Base-by-base conservation (phyloP, 2,888 invertebrate species). In the Tupiocoris notatus region DNA sequence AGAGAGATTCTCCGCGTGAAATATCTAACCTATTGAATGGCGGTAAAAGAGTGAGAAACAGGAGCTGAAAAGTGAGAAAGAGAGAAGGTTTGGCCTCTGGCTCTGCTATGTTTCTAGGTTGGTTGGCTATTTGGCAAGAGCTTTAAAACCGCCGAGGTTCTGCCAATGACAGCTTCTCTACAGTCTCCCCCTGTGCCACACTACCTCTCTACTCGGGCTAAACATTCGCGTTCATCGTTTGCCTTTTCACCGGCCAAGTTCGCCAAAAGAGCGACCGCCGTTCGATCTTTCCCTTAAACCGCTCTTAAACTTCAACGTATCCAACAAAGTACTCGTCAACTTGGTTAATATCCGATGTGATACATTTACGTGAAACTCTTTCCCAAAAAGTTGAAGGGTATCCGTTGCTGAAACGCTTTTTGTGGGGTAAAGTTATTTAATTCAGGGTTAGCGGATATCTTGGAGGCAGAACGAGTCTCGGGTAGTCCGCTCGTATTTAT, bases 41-140 rank as follows among this genome's bases (percentile, higher is more conserved):
- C 57, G 22, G 39, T 39, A 39, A 39, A 39, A 39, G 39, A 39
- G 39, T 39, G 39, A 39, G 39, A 39, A 39, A 39, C 39, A 39
- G 39, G 39, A 12, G 39, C 6, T 39, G 39, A 39, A 20, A 25
- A 56, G 62, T 25, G 21, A 18, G 25, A 18, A 71, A 59, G 24
- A 71, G 61, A 23, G 24, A 54, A 71, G 61, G 12, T 23, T 25
- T 24, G 58, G 64, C 24, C 20, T 63, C 64, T 16, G 21, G 20
- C 16, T 39, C 39, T 63, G 65, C 64, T 57, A 75, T 57, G 64
- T 75, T 75, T 75, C 65, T 75, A 66, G 75, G 75, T 58, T 73
- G 73, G 75, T 64, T 75, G 59, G 75, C 75, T 75, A 75, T 75
- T 75, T 75, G 75, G 75, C 75, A 75, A 75, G 75, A 58, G 75